A percentile compares a stretch with the other conserved stretches of the same genome.
phyloP scores from a whole-genome alignment of 2,113 vertebrate genomes.

The Alouatta palliata region DNA sequence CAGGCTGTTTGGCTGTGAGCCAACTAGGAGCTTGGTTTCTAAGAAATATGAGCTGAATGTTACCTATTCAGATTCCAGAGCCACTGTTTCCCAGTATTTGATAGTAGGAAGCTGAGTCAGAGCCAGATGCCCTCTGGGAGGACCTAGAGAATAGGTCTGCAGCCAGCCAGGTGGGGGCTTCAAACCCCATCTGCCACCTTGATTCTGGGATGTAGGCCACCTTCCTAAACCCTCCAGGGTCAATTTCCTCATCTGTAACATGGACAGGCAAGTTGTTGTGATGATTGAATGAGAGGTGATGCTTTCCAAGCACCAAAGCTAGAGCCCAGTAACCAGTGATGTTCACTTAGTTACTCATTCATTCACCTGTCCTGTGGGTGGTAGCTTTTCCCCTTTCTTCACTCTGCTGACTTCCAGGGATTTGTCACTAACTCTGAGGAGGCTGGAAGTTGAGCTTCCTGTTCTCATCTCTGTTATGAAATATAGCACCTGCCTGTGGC shows the following conservation, averaged over 20 bases:
- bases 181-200: neutral
- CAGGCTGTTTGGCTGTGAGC: neutral
- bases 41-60: neutral
- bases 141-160: neutral
- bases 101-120: neutral
- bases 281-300: neutral
- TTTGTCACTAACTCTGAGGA: slow-evolving; percentile 13
- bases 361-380: neutral
- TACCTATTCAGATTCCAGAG: neutral
- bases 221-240: neutral
- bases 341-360: neutral
- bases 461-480: neutral
- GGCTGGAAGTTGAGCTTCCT: neutral
- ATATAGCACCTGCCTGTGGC: slow-evolving; percentile 53
- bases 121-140: neutral
- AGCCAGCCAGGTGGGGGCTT: neutral
- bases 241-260: neutral
- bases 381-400: neutral
- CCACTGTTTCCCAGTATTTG: neutral
- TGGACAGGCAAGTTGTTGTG: neutral
- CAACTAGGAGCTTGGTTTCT: neutral
- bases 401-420: neutral
- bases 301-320: neutral
- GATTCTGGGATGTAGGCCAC: neutral
- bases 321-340: neutral